phyloP scores from a whole-genome alignment of 1,140 invertebrate genomes.

The Magallana angulata region DNA sequence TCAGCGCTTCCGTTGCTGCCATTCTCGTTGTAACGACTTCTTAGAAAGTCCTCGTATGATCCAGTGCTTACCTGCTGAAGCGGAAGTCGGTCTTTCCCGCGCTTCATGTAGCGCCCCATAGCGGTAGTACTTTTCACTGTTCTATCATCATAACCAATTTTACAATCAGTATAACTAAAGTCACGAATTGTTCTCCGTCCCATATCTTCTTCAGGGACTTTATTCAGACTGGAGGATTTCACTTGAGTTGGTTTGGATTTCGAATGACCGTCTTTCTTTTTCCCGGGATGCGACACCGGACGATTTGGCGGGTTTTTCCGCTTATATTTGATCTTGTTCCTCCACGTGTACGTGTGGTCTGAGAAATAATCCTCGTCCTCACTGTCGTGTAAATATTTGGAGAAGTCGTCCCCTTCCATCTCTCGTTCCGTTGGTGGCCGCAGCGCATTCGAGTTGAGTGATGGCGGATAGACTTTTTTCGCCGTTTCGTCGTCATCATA shows the following conservation, averaged over 20 bases:
- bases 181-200: slow-evolving; percentile 48
- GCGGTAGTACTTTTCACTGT: slow-evolving; percentile 56
- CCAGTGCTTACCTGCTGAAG: slow-evolving; percentile 22
- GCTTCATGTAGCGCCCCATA: slow-evolving; percentile 53
- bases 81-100: slow-evolving; percentile 51
- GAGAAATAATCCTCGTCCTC: slow-evolving; percentile 51
- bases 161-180: slow-evolving; percentile 54
- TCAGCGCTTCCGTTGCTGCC: slow-evolving; percentile 53
- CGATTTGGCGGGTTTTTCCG: slow-evolving; percentile 4
- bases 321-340: slow-evolving; percentile 49
- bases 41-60: slow-evolving; percentile 56
- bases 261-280: not conserved
- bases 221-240: slow-evolving; percentile 38
- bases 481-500: slow-evolving; percentile 50
- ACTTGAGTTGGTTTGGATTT: slow-evolving; percentile 24
- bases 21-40: slow-evolving; percentile 49
- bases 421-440: slow-evolving; percentile 10
- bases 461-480: not conserved
- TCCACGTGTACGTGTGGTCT: slow-evolving; percentile 53
- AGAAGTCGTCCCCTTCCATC: slow-evolving; percentile 52
- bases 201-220: slow-evolving; percentile 41
- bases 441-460: not conserved
- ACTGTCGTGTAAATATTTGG: slow-evolving; percentile 53
- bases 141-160: slow-evolving; percentile 50
- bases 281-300: slow-evolving; percentile 21